phyloP scores from a whole-genome alignment of 2,888 invertebrate genomes.

The Heliconius ethilla region DNA sequence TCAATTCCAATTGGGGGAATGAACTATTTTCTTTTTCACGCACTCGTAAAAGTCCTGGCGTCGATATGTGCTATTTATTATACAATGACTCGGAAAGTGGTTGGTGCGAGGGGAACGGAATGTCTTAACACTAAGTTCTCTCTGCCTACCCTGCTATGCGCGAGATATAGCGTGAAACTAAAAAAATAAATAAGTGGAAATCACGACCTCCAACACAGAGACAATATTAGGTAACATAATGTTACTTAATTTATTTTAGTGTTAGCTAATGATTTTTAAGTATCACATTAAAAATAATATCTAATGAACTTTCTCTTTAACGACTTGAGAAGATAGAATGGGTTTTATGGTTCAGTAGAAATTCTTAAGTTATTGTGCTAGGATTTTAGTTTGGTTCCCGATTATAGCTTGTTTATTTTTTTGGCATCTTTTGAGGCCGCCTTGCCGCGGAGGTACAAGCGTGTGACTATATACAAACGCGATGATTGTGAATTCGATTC shows the following conservation, averaged over 20 bases:
- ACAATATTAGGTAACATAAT: background rate
- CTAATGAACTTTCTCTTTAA: conserved; percentile 2
- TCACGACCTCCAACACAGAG: background rate
- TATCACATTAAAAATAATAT: conserved; percentile 2
- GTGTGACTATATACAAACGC: background rate
- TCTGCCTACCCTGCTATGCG: too few species aligned
- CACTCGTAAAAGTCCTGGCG: too few species aligned
- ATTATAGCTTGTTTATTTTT: background rate
- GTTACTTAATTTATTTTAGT: background rate
- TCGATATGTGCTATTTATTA: too few species aligned
- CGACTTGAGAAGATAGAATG: background rate
- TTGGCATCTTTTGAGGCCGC: background rate
- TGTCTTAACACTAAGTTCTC: too few species aligned
- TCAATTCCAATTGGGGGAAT: too few species aligned
- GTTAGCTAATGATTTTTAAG: conserved; percentile 11
- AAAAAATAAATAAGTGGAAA: background rate
- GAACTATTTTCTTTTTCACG: too few species aligned
- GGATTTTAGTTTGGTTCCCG: background rate
- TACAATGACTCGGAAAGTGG: too few species aligned
- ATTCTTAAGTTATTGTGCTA: background rate
- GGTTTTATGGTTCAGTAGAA: background rate
- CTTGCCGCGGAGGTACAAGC: background rate
- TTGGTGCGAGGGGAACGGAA: too few species aligned
- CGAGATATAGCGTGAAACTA: background rate
- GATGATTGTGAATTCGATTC: background rate